Evolutionary conservation across 2,797 vertebrate species (phyloP).

Genomic region (Hypotaenidia philippensis): DNA sequence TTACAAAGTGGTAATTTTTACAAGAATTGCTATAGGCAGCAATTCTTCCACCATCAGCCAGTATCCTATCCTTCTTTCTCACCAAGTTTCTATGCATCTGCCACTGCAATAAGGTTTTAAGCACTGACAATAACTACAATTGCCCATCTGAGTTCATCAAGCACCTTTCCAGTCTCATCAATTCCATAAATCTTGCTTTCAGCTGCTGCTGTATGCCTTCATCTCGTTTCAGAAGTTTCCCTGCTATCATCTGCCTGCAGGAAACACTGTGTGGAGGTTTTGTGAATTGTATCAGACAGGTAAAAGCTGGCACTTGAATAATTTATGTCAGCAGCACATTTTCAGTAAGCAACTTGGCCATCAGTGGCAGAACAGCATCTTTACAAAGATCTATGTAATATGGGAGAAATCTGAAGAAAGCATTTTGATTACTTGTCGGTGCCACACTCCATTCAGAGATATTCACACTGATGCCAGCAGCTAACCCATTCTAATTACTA

Average conservation of each 20-base stretch:
- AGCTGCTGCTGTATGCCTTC: neutral
- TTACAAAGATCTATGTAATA: neutral
- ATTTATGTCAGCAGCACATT: constrained; percentile 47
- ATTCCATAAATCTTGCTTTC: neutral
- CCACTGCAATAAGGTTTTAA: neutral
- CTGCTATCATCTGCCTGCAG: constrained; percentile 16
- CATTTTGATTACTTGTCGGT: neutral
- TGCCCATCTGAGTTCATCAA: neutral
- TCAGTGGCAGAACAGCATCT: neutral
- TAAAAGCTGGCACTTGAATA: constrained; percentile 46
- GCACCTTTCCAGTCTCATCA: neutral
- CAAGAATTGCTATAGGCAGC: neutral
- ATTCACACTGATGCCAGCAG: neutral
- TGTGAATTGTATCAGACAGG: constrained; percentile 27
- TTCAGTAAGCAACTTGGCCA: constrained; percentile 15
- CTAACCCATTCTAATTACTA: neutral
- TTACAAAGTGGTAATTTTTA: neutral
- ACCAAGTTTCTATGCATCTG: neutral
- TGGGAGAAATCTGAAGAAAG: neutral
- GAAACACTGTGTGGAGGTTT: neutral
- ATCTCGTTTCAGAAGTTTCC: constrained; percentile 32
- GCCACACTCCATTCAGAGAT: neutral
- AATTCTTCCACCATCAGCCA: neutral
- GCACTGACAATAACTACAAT: neutral
- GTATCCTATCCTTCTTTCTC: neutral